Evolutionary conservation across 2,888 invertebrate species (phyloP).

Genomic region (Oligia latruncula): DNA sequence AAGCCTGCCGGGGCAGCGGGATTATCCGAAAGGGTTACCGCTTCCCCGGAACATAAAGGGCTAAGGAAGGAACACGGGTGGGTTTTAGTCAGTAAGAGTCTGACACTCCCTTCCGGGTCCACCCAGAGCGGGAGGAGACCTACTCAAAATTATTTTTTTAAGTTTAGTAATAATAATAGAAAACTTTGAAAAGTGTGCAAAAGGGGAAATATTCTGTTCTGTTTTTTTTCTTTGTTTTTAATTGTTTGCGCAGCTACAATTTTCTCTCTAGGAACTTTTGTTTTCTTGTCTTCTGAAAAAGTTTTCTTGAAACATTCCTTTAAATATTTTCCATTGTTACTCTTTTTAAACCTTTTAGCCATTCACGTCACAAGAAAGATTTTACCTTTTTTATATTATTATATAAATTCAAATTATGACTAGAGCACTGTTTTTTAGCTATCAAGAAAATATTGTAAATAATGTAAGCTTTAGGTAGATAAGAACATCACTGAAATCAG

Average conservation of each 20-base stretch:
- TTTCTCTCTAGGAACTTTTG: not conserved
- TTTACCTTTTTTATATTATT: not conserved
- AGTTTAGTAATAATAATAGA: not conserved
- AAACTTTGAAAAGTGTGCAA: not conserved
- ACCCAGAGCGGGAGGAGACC: too few species aligned
- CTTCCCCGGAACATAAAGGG: too few species aligned
- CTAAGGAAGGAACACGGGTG: too few species aligned
- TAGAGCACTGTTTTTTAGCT: not conserved
- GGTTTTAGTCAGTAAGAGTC: too few species aligned
- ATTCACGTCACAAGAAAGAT: not conserved
- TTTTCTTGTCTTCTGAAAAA: conserved; percentile 9
- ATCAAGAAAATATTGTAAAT: not conserved
- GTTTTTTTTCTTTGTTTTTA: conserved; percentile 12
- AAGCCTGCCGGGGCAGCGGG: too few species aligned
- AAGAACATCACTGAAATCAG: not conserved
- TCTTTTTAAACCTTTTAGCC: not conserved
- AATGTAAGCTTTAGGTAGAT: not conserved
- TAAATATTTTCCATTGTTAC: conserved; percentile 34
- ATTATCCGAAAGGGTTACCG: too few species aligned
- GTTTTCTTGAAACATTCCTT: conserved; percentile 4
- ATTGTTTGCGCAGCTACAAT: conserved; percentile 8
- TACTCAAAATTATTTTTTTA: not conserved
- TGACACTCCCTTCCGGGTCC: too few species aligned
- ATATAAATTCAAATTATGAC: not conserved
- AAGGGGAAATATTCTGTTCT: not conserved